phyloP scores from a whole-genome alignment of 2,797 vertebrate genomes.

The Chiroxiphia lanceolata region DNA sequence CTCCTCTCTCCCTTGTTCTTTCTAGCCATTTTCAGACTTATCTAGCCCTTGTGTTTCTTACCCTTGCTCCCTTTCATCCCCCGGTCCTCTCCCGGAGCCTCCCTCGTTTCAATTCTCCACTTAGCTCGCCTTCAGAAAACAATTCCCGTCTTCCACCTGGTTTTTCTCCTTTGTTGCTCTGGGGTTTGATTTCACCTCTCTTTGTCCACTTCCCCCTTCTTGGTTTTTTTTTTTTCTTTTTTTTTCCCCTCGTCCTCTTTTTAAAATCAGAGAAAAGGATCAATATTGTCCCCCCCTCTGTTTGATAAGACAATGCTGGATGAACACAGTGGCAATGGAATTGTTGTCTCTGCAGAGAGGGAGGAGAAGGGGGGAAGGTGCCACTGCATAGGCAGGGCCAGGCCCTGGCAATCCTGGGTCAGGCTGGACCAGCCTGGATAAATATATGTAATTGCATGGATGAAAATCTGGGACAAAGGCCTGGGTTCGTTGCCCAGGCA shows the following conservation, averaged over 20 bases:
- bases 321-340: not conserved
- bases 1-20: slow-evolving; percentile 48
- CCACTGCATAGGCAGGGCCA: not conserved
- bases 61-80: slow-evolving; percentile 41
- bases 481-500: not conserved
- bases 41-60: slow-evolving; percentile 52
- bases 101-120: slow-evolving; percentile 54
- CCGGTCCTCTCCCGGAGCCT: not conserved
- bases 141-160: slow-evolving; percentile 16
- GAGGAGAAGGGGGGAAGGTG: not conserved
- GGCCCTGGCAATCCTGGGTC: not conserved
- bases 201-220: slow-evolving; percentile 37
- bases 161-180: slow-evolving; percentile 39
- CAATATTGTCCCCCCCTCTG: not conserved
- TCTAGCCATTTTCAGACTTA: slow-evolving; percentile 46
- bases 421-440: not conserved
- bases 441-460: not conserved
- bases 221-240: not conserved
- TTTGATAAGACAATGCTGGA: slow-evolving; percentile 3
- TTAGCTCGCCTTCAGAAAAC: slow-evolving; percentile 55
- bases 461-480: not conserved
- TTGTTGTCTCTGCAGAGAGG: not conserved
- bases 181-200: slow-evolving; percentile 43
- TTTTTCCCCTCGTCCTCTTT: not conserved
- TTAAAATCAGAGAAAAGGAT: not conserved